These are phyloP conservation scores for Oedothorax gibbosus DNA, from an alignment of 1,140 invertebrate species.

Conservation along the genomic window DNA sequence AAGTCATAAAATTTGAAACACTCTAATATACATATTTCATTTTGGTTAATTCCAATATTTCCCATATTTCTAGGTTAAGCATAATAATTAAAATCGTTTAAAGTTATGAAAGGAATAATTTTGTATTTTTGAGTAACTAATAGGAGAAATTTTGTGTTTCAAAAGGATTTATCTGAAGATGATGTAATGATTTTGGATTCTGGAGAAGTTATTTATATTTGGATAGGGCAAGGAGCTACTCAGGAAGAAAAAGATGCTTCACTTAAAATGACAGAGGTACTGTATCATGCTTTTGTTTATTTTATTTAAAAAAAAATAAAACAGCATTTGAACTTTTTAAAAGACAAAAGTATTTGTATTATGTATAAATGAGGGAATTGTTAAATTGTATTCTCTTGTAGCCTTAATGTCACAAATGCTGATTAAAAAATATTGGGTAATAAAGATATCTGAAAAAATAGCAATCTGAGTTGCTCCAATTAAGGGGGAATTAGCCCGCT, in stretches of 20 bases:
- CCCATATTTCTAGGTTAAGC: no score
- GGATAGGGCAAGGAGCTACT: slow-evolving; percentile 80
- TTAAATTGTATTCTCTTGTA: neutral
- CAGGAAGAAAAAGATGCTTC: slow-evolving; percentile 75
- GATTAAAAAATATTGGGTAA: neutral
- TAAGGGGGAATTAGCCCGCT: no score
- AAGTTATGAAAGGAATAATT: no score
- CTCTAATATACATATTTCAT: no score
- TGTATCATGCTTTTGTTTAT: slow-evolving; percentile 4
- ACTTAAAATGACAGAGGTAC: slow-evolving; percentile 74
- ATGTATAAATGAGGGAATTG: no score
- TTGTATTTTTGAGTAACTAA: no score
- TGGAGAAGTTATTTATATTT: slow-evolving; percentile 80
- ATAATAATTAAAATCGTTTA: no score
- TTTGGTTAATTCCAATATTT: no score
- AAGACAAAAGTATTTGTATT: neutral
- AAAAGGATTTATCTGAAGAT: slow-evolving; percentile 80
- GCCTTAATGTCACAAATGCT: neutral
- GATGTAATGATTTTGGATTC: slow-evolving; percentile 81
- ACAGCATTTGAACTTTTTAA: neutral
- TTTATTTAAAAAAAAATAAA: neutral
- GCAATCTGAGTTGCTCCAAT: no score
- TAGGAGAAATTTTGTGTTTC: no score
- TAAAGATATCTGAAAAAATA: neutral
- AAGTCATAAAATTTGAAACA: no score